Base-by-base conservation (phyloP, 1,140 invertebrate species). In the Lepidurus packardi region DNA sequence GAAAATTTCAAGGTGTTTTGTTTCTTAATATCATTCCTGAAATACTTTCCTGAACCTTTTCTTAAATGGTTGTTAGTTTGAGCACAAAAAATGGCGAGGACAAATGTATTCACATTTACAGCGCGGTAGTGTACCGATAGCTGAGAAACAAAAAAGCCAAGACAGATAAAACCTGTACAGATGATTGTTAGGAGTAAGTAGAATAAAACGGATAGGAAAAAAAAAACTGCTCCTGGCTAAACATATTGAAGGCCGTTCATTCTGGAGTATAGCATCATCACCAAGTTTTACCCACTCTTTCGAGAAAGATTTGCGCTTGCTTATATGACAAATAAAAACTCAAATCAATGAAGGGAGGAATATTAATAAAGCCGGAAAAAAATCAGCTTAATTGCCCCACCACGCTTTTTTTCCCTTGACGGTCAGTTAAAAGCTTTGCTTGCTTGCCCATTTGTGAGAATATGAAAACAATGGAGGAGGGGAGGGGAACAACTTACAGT, bases 101-200 rank as follows among this genome's bases (percentile, higher is more conserved):
- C 53, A 65, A 65, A 65, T 65, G 53, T 65, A 65, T 65, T 65
- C 53, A 65, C 53, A 65, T 65, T 65, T 65, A 65, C 53, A 65
- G n/a, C 53, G 21, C 53, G 53, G 53, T 65, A 65, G 16, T 65
- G 53, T 65, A 65, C 53, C 53, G 53, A 16, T 16, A 65, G 53
- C 53, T 65, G 53, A 65, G 53, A 21, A 65, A 65, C 53, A 65
- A 65, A 65, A 65, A 65, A 65, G 53, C 53, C 53, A 65, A 65
- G 53, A 65, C 53, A 65, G 53, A 65, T 65, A 65, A 65, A 34
- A 65, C 53, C 53, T 65, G 53, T 65, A 65, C 53, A 65, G 53
- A 65, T 65, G 53, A 65, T 65, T 65, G 53, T 65, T 65, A 65
- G 53, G 53, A 65, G 53, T 65, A 65, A 65, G 53, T 65, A 65